These are phyloP conservation scores for Mirza zaza DNA, from an alignment of 2,113 vertebrate genomes.

Conservation along the genomic window DNA sequence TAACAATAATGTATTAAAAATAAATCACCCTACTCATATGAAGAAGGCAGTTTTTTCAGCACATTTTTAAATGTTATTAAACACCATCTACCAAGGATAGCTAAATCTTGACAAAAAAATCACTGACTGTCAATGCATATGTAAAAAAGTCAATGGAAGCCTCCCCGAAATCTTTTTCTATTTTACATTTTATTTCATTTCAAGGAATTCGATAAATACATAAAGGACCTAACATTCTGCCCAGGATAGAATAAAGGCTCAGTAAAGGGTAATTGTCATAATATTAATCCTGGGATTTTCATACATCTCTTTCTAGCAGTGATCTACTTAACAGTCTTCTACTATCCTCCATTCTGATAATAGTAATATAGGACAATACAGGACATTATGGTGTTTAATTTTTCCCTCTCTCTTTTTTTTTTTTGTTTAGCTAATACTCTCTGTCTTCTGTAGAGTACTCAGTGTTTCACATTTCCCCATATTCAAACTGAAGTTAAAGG, in stretches of 20 bases:
- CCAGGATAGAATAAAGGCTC: neutral
- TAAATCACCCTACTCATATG: neutral
- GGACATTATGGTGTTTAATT: neutral
- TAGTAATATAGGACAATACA: neutral
- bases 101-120: neutral
- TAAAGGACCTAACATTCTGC: neutral
- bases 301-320: neutral
- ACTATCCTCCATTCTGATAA: neutral
- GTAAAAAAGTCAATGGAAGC: neutral
- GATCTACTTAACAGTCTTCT: neutral
- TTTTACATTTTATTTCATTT: constrained; percentile 9
- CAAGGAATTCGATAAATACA: neutral
- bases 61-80: constrained; percentile 10
- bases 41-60: neutral
- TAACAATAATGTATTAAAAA: constrained; percentile 24
- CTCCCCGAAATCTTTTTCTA: neutral
- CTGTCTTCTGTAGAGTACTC: neutral
- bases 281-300: neutral
- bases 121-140: neutral
- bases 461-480: neutral
- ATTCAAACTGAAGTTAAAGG: constrained; percentile 10
- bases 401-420: neutral
- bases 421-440: neutral
- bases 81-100: neutral
- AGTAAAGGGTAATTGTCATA: neutral